Base-by-base conservation (phyloP, 2,888 invertebrate species). In the Priapulus caudatus region DNA sequence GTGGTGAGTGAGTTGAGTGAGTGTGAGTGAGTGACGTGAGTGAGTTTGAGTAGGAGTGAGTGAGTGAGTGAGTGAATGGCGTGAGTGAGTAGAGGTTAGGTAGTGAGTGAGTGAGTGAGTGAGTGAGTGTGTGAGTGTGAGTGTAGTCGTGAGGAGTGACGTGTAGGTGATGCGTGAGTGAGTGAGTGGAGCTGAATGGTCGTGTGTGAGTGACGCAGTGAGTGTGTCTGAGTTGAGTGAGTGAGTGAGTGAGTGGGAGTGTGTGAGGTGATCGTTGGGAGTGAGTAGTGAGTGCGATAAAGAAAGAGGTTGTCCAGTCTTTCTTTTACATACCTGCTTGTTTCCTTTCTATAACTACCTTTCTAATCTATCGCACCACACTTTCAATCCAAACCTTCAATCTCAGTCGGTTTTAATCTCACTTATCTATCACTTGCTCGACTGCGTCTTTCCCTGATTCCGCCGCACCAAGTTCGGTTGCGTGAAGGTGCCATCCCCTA, bases 161-260 rank as follows among this genome's bases (percentile, higher is more conserved):
- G 19, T n/a, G 47, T 5, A 18, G 19, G 19, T 15, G 47, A 16
- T 16, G 48, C 15, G 19, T 16, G 50, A 48, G 50, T 48, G 48
- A 49, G 50, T 48, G 50, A 49, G 19, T 48, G 50, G 48, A 48
- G 48, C 47, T 48, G 50, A 49, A 48, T 48, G 50, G 18, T 15
- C n/a, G 50, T 48, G 50, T n/a, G 16, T 18, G 23, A 23, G 23
- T 18, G 22, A 23, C 16, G 47, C 16, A 23, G 19, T 15, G 19
- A 47, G 47, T n/a, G 19, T n/a, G 47, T 5, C 15, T 15, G 19
- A 19, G 47, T 15, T 16, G 48, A 19, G 19, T 16, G 50, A 48
- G 50, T 48, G 48, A 49, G 50, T 48, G 50, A 49, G 19, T 48
- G 50, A 49, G 50, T 48, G 50, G 48, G 50, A 49, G 50, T 48